These are phyloP conservation scores for Troilus luridus DNA, from an alignment of 2,888 invertebrate species.

Conservation along the genomic window DNA sequence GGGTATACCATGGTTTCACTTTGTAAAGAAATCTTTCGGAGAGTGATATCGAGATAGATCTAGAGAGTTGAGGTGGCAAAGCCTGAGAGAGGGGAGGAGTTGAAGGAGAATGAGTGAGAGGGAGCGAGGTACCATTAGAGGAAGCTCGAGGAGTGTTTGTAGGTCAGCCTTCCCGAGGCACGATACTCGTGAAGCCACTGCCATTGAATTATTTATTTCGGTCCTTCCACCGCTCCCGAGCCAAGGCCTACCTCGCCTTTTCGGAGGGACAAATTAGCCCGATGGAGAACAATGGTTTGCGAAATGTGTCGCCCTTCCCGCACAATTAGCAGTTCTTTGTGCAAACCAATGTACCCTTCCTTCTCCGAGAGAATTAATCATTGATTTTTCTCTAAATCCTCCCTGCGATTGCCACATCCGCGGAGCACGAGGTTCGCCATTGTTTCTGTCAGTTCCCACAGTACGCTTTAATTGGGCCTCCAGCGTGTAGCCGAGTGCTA, in stretches of 20 bases:
- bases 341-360: background rate
- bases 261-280: slow-evolving; percentile 33
- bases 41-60: background rate
- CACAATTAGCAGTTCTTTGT: background rate
- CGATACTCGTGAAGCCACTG: slow-evolving; percentile 34
- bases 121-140: slow-evolving; percentile 8
- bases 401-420: background rate
- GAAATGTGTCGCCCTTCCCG: background rate
- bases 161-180: background rate
- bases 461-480: background rate
- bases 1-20: no score
- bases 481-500: background rate
- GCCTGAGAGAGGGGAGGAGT: background rate
- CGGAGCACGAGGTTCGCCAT: background rate
- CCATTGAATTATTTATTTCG: slow-evolving; percentile 44
- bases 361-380: background rate
- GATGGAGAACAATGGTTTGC: slow-evolving; percentile 25
- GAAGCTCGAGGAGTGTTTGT: slow-evolving; percentile 16
- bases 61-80: background rate
- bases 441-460: slow-evolving; percentile 25
- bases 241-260: slow-evolving; percentile 24
- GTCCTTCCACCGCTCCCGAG: background rate
- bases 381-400: slow-evolving; percentile 34
- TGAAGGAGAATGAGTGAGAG: slow-evolving; percentile 23
- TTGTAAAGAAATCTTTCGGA: no score